phyloP scores from a whole-genome alignment of 37 sponge, comb jelly and placozoan species.

The Ianthella basta region DNA sequence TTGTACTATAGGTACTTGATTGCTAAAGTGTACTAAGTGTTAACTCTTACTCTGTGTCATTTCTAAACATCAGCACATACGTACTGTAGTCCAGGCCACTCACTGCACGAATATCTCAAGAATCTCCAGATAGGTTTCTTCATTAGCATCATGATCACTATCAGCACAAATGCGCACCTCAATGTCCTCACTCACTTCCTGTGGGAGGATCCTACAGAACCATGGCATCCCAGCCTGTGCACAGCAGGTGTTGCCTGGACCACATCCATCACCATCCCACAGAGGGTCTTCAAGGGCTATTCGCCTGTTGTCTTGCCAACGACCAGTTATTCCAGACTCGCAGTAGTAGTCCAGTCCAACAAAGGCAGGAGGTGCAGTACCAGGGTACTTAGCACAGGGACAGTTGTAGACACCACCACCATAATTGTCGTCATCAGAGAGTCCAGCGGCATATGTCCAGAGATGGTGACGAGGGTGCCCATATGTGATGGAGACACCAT shows the following conservation, averaged over 20 bases:
- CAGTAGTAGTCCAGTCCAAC: slow-evolving; percentile 18
- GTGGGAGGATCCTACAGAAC: slow-evolving; percentile 30
- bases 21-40: no score
- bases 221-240: slow-evolving; percentile 9
- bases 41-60: no score
- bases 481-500: slow-evolving; percentile 29
- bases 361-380: slow-evolving; percentile 1
- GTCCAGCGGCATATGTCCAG: slow-evolving; percentile 13
- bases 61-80: no score
- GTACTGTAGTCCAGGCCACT: no score
- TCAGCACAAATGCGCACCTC: slow-evolving; percentile 19
- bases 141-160: not conserved
- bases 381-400: slow-evolving; percentile 28
- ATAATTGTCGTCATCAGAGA: slow-evolving; percentile 8
- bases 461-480: slow-evolving; percentile 12
- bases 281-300: slow-evolving; percentile 16
- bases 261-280: slow-evolving; percentile 35
- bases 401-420: slow-evolving; percentile 10
- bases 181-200: not conserved
- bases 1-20: no score
- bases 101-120: slow-evolving; percentile 22
- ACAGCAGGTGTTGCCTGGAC: slow-evolving; percentile 27
- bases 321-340: slow-evolving; percentile 26
- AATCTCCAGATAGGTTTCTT: slow-evolving; percentile 4
- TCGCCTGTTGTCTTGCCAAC: not conserved